Base-by-base conservation (phyloP, 2,113 vertebrate genomes). In the Malaclemys terrapin region DNA sequence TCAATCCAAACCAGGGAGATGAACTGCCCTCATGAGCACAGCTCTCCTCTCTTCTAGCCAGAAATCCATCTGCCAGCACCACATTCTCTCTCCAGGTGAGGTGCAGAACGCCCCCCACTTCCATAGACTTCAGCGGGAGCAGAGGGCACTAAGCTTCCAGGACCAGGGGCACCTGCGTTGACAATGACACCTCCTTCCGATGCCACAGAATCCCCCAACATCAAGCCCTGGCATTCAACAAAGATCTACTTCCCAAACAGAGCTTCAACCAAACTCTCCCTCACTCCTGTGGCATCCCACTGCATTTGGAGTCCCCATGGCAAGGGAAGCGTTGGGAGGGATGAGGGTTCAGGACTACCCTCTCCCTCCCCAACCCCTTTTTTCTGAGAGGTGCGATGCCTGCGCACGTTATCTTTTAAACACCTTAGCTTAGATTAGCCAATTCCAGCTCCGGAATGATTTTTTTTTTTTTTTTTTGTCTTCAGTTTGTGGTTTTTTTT, bases 81-180 rank as follows among this genome's bases (percentile, higher is more conserved):
- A n/a, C 5, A 10, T 5, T 7, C n/a, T 54, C 22, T 11, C 5
- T 47, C 75, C 75, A 27, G 42, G 19, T 13, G 4, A 25, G 25
- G 89, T 92, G 93, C 94, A 90, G 92, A 69, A n/a, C 3, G 0
- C 86, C 93, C 1, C 0, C 3, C 1, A 22, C 62, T 62, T n/a
- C 89, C n/a, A 1, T 1, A 1, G 3, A 79, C 62, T 72, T 0
- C 59, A 19, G 78, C 81, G 1, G 1, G 91, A 86, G 19, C 1
- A 25, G 42, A 78, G 38, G 42, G 42, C 25, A 27, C 24, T 10
- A 20, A 35, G 25, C 42, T 47, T 14, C 42, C 75, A 78, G 75
- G 38, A 47, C 13, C 42, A 47, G 22, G 20, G 20, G 12, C 31
- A 76, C 38, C 19, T 42, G 19, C 5, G 8, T 25, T 76, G 38